phyloP scores from a whole-genome alignment of 2,113 vertebrate genomes.

The Anarhynchus alexandrinus region DNA sequence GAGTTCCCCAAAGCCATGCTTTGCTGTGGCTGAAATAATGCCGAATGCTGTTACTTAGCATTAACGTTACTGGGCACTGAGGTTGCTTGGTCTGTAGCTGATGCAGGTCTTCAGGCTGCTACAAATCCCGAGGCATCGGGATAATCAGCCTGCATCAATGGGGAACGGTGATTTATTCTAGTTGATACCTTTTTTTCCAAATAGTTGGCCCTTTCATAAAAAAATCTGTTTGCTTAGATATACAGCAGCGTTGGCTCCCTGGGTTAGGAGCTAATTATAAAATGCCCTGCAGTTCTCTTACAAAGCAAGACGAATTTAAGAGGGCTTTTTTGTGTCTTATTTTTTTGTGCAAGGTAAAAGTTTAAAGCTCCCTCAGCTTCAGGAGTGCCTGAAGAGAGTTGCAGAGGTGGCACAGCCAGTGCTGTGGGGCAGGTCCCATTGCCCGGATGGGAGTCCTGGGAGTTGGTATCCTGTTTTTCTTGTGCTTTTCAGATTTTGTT shows the following conservation, averaged over 20 bases:
- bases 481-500: neutral
- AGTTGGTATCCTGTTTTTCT: neutral
- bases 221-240: neutral
- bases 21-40: neutral
- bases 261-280: conserved; percentile 24
- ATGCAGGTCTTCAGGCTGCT: neutral
- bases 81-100: neutral
- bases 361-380: neutral
- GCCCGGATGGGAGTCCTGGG: neutral
- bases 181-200: neutral
- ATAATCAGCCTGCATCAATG: neutral
- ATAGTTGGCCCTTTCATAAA: neutral
- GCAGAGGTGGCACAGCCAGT: neutral
- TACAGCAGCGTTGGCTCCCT: neutral
- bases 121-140: neutral
- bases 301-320: conserved; percentile 2
- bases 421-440: neutral
- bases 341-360: neutral
- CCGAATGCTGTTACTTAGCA: neutral
- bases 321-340: neutral
- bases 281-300: conserved; percentile 21
- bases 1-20: neutral
- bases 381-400: neutral
- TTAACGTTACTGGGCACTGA: neutral
- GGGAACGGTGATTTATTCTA: neutral